Evolutionary conservation across 92 coral and sea anemone species (phyloP).

Genomic region (Umimayanthus chanpuru): DNA sequence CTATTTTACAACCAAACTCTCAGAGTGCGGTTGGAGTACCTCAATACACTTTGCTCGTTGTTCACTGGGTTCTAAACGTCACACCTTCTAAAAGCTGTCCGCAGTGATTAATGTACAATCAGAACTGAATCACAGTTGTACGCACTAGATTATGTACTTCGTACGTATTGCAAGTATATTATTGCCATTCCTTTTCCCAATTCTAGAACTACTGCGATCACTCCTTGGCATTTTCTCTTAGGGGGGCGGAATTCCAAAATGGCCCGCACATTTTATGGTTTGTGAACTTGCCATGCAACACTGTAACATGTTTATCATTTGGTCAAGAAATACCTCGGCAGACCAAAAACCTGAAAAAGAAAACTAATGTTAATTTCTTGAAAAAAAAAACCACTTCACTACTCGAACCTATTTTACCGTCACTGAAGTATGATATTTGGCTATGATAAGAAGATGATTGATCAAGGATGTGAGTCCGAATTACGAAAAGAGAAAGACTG

Average conservation of each 20-base stretch:
- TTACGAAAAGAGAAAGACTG: too few species aligned
- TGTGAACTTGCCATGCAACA: background rate
- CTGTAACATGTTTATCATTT: constrained; percentile 38
- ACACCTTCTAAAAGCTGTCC: background rate
- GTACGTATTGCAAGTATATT: background rate
- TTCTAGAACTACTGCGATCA: background rate
- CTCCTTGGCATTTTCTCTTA: background rate
- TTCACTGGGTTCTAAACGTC: background rate
- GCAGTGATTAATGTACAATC: background rate
- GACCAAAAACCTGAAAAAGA: constrained; percentile 64
- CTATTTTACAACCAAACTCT: too few species aligned
- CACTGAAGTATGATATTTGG: too few species aligned
- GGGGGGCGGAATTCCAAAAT: background rate
- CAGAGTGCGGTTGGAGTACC: background rate
- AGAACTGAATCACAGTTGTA: background rate
- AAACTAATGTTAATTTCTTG: background rate
- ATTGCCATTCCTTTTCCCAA: background rate
- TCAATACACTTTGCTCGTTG: background rate
- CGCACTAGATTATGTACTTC: background rate
- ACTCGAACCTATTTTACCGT: too few species aligned
- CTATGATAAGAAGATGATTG: too few species aligned
- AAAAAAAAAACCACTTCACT: background rate
- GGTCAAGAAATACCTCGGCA: constrained; percentile 75
- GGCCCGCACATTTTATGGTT: background rate
- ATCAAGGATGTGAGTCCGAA: too few species aligned